Conservation (phyloP, 2,888 invertebrate species). For the Thelaira solivaga region DNA sequence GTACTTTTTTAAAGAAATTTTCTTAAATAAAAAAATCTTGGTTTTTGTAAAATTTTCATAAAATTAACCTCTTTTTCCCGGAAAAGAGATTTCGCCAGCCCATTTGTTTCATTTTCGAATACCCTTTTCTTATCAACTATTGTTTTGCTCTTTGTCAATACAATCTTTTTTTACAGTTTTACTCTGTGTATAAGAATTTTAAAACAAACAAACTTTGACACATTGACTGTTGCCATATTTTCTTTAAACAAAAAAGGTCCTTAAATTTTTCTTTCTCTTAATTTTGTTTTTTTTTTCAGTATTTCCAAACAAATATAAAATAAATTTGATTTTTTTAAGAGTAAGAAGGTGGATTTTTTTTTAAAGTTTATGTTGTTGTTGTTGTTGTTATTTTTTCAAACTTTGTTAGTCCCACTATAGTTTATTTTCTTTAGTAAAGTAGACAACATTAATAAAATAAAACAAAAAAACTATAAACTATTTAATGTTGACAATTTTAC, state of each 20-base stretch:
- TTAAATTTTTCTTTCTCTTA: not conserved
- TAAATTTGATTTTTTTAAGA: too few relatives aligned
- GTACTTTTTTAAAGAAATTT: too few relatives aligned
- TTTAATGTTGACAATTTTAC: conserved; percentile 43
- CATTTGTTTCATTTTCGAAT: too few relatives aligned
- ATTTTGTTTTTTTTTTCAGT: not conserved
- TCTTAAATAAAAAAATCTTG: too few relatives aligned
- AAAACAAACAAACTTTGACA: conserved; percentile 16
- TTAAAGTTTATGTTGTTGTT: conserved; percentile 19
- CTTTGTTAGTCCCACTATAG: not conserved
- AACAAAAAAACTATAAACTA: conserved; percentile 6
- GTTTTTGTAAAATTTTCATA: too few relatives aligned
- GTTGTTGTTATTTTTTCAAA: not conserved
- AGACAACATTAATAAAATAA: not conserved
- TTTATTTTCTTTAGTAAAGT: conserved; percentile 6
- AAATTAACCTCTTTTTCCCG: too few relatives aligned
- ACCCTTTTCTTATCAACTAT: too few relatives aligned
- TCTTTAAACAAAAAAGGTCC: conserved; percentile 4
- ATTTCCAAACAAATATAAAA: conserved; percentile 10
- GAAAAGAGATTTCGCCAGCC: too few relatives aligned
- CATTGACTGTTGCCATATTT: conserved; percentile 24
- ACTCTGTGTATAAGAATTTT: not conserved
- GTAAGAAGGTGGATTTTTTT: too few relatives aligned
- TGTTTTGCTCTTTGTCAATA: not conserved
- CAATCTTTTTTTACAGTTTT: not conserved